Evolutionary conservation across 2,797 vertebrate species (phyloP).

Genomic region (Falco cherrug): DNA sequence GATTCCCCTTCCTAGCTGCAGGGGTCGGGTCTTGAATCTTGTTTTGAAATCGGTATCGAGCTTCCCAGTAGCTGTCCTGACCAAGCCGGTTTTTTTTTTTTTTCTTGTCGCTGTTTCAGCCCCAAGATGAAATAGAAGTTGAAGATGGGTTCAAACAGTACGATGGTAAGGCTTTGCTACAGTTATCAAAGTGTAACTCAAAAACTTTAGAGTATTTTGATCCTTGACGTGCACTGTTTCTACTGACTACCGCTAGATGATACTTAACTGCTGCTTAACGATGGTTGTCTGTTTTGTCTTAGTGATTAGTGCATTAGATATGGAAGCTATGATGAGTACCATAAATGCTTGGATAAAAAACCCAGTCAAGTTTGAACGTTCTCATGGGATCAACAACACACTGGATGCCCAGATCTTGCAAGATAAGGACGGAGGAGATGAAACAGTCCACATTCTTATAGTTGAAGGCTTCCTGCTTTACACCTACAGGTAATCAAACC

Average conservation of each 20-base stretch:
- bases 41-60: not conserved
- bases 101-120: conserved; percentile 87
- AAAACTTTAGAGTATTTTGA: not conserved
- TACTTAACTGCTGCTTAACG: not conserved
- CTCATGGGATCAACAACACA: conserved; percentile 89
- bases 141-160: conserved; percentile 98
- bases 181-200: not conserved
- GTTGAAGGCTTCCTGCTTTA: conserved; percentile 93
- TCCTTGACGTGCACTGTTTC: not conserved
- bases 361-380: conserved; percentile 91
- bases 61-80: not conserved
- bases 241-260: not conserved
- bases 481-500: conserved; percentile 82
- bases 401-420: conserved; percentile 78
- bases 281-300: not conserved
- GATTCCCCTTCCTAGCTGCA: not conserved
- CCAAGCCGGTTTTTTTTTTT: conserved; percentile 68
- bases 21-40: not conserved
- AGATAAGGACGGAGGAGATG: conserved; percentile 69
- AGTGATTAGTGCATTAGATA: conserved; percentile 91
- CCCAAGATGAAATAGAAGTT: conserved; percentile 93
- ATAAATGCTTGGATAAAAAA: conserved; percentile 89
- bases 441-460: conserved; percentile 87
- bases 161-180: conserved; percentile 87
- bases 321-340: conserved; percentile 94